These are phyloP conservation scores for Heteromyza rotundicornis DNA, from an alignment of 2,888 invertebrate species.

Conservation along the genomic window DNA sequence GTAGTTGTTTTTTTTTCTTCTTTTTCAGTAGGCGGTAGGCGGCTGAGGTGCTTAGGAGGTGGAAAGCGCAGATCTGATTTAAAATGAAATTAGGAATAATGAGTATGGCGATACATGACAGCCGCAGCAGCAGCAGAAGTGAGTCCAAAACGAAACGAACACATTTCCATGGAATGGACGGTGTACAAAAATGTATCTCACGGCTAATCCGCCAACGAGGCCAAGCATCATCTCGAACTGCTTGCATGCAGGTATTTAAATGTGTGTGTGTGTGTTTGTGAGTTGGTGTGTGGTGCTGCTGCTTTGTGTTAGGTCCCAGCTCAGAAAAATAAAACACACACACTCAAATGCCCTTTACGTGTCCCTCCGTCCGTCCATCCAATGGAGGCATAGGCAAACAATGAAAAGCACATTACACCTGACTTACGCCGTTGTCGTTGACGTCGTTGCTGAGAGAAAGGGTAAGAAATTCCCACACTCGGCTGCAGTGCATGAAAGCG, in stretches of 20 bases:
- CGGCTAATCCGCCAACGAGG: slow-evolving; percentile 51
- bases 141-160: slow-evolving; percentile 23
- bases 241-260: not conserved
- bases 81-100: slow-evolving; percentile 58
- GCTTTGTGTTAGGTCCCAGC: slow-evolving; percentile 5
- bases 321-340: not conserved
- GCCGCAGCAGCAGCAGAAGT: slow-evolving; percentile 45
- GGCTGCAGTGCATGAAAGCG: slow-evolving; percentile 20
- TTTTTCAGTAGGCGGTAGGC: slow-evolving; percentile 20
- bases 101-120: slow-evolving; percentile 52
- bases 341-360: slow-evolving; percentile 15
- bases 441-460: slow-evolving; percentile 44
- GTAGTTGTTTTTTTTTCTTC: too few relatives aligned
- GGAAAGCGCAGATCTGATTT: slow-evolving; percentile 49
- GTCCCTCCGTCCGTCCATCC: too few relatives aligned
- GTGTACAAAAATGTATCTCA: slow-evolving; percentile 46
- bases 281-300: too few relatives aligned
- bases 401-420: slow-evolving; percentile 31
- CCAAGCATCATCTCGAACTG: slow-evolving; percentile 25
- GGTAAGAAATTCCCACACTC: slow-evolving; percentile 57
- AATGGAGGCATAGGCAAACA: not conserved
- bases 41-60: slow-evolving; percentile 20
- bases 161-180: not conserved
- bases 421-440: too few relatives aligned
- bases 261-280: not conserved